Base-by-base conservation (phyloP, 2,888 invertebrate species). In the Notodromas monacha region DNA sequence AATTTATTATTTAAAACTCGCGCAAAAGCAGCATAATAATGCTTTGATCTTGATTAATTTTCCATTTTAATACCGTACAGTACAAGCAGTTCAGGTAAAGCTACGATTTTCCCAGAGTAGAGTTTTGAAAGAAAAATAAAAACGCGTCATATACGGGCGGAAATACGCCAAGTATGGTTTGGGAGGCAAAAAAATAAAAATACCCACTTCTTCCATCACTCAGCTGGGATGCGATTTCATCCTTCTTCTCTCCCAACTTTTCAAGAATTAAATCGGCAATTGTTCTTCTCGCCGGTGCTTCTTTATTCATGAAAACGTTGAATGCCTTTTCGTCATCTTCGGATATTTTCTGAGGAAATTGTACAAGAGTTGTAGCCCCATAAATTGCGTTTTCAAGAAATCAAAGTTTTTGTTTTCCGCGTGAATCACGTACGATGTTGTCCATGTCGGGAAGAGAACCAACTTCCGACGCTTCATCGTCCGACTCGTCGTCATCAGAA, bases 221-320 rank as follows among this genome's bases (percentile, higher is more conserved):
- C 43, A 74, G 66, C 43, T 74, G 68, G 15, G 72, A 65, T 27
- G 70, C 64, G 12, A 86, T 56, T 52, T 86, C 84, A 1, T 74
- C 74, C 41, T 74, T 67, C 45, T 81, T 86, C 42, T 86, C 79
- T 14, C 72, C 70, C 26, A 89, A 65, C 54, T 77, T 86, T 39
- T 79, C 79, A 55, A 68, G 63, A 34, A 92, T 79, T 26, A 84
- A 65, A 45, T 89, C 81, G 11, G 76, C 76, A 26, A 92, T 49
- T 2, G 76, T 76, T 33, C 67, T 52, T 14, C 63, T 59, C 31
- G 60, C 61, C 12, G 48, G 48, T 3, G 58, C 54, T 41, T 66
- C 60, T 38, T 52, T 54, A 34, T 55, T 57, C 65, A 69, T 61
- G 41, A 92, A 92, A 51, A 61, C 61, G 47, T 66, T 63, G 35